Evolutionary conservation across 2,797 vertebrate species (phyloP).

Genomic region (Oceanodroma leucorhoa): DNA sequence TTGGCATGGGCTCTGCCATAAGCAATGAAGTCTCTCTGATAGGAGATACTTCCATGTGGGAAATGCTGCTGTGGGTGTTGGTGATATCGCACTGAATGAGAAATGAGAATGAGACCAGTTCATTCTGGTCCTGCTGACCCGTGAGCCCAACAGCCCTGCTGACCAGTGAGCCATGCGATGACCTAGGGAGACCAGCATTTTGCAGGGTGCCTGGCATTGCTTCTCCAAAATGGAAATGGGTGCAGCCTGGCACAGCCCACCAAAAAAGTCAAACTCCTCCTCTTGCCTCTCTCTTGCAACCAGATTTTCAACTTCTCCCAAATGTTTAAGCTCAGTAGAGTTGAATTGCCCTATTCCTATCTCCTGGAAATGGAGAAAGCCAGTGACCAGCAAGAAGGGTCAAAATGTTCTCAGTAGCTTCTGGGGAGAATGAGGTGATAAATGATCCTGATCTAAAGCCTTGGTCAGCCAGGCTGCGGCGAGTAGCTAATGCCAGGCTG

Average conservation of each 20-base stretch:
- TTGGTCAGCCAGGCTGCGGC: not conserved
- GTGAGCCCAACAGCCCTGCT: not conserved
- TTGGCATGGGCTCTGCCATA: not conserved
- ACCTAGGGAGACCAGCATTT: not conserved
- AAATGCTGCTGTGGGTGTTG: not conserved
- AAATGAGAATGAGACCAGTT: too few relatives aligned
- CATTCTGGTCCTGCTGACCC: too few relatives aligned
- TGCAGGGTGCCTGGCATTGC: not conserved
- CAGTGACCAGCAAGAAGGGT: not conserved
- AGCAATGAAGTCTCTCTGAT: not conserved
- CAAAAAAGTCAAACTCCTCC: not conserved
- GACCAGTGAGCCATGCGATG: not conserved
- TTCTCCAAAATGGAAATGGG: not conserved
- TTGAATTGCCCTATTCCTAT: not conserved
- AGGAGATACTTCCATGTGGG: not conserved
- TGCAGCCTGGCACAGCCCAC: not conserved
- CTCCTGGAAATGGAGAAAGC: not conserved
- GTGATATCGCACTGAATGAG: not conserved
- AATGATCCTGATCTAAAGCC: not conserved
- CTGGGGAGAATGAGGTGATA: not conserved
- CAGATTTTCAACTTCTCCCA: not conserved
- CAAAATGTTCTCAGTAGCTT: not conserved
- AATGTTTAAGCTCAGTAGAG: not conserved
- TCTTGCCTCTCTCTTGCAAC: not conserved
- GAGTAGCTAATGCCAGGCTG: not conserved